A percentile compares a stretch with the other conserved stretches of the same genome.
These are phyloP conservation scores for Diadumene lineata DNA, from an alignment of 92 coral and sea anemone genomes.

Conservation along the genomic window DNA sequence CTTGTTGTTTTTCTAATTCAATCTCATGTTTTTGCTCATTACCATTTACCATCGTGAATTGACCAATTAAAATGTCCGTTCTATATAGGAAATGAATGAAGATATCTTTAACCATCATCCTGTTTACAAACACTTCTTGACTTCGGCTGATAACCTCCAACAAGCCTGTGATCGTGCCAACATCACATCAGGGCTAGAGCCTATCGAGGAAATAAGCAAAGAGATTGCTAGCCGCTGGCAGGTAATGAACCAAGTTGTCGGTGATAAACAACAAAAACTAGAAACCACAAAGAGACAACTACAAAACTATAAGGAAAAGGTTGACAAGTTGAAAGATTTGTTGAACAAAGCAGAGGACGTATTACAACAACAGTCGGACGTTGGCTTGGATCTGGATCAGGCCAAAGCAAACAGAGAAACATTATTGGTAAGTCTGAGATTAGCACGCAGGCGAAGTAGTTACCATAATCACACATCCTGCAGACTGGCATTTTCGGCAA, in stretches of 20 bases:
- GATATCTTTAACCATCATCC: constrained; percentile 90
- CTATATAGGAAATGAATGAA: constrained; percentile 59
- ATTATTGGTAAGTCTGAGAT: constrained; percentile 45
- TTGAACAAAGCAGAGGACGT: constrained; percentile 61
- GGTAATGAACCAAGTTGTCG: constrained; percentile 67
- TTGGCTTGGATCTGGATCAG: constrained; percentile 72
- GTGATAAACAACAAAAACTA: constrained; percentile 59
- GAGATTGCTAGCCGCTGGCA: constrained; percentile 90
- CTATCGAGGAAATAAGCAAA: constrained; percentile 67
- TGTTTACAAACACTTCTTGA: constrained; percentile 73
- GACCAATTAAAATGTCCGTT: constrained; percentile 13
- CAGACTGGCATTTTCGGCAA: too few relatives aligned
- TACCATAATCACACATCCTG: too few relatives aligned
- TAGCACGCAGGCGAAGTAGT: too few relatives aligned
- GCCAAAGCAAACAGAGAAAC: constrained; percentile 74
- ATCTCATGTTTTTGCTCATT: too few relatives aligned
- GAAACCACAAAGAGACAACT: constrained; percentile 67
- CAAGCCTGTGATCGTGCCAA: constrained; percentile 63
- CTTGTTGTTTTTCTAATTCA: too few relatives aligned
- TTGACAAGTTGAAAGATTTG: constrained; percentile 47
- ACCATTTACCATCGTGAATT: too few relatives aligned
- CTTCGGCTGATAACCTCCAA: constrained; percentile 75
- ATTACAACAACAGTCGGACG: constrained; percentile 50
- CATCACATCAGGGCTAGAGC: constrained; percentile 79
- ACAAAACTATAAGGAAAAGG: constrained; percentile 47